Base-by-base conservation (phyloP, 2,113 vertebrate species). In the Cottus gobio region DNA sequence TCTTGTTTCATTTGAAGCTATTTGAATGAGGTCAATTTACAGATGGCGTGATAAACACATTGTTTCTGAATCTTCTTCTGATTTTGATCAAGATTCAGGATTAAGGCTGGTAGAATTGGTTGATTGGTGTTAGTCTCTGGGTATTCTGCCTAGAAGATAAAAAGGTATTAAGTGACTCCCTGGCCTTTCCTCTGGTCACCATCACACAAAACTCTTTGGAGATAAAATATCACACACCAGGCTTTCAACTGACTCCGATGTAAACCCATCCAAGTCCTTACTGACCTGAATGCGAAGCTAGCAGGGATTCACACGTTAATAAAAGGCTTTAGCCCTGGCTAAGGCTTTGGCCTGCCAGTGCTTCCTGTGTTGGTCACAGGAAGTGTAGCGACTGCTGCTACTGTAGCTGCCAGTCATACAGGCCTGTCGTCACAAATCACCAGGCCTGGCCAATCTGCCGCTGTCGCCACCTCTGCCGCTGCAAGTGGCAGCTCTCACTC, bases 401-500 rank as follows among this genome's bases (percentile, higher is more conserved):
- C 91, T 93, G 86, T 95, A 94, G 96, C 96, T 96, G 95, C 95
- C 95, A 96, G 96, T 97, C 96, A 96, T 85, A 94, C 92, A 52
- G n/a, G 54, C 74, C 79, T 92, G 85, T 90, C 80, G 65, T 87
- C 88, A 79, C 84, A 73, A 70, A 88, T 87, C 77, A 89, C 58
- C 94, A 92, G 94, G 85, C 89, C 90, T 90, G 90, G 90, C 90
- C 90, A 92, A 78, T 66, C 90, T 89, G 78, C 70, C 75, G 87
- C 92, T 90, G 91, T 77, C 56, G 93, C 96, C 96, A 95, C 93
- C 90, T 90, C 90, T 91, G 92, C 87, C 28, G 56, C 95, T 96
- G 95, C 94, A 96, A 96, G 95, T 96, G 96, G 96, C 95, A 96
- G 95, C 92, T 95, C 94, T 96, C 94, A 95, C 92, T 96, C 92